phyloP scores from a whole-genome alignment of 2,797 vertebrate genomes.

The Acanthopagrus latus region DNA sequence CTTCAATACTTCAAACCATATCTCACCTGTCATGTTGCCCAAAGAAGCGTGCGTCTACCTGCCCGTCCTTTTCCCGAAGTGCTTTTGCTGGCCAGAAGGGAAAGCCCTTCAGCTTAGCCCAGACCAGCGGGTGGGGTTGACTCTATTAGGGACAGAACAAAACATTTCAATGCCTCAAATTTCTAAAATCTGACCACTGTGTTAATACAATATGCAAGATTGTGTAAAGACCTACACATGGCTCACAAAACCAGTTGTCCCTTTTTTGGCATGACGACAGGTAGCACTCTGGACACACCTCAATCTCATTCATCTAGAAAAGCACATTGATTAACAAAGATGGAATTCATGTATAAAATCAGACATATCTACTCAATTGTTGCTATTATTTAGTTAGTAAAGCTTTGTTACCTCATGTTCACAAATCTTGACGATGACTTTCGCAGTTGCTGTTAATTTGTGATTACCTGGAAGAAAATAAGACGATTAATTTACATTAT shows the following conservation, averaged over 20 bases:
- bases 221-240: slow-evolving; percentile 91
- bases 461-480: slow-evolving; percentile 91
- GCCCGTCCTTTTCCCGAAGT: slow-evolving; percentile 96
- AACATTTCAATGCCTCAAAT: slow-evolving; percentile 4
- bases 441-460: slow-evolving; percentile 98
- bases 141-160: slow-evolving; percentile 84
- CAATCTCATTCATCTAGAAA: slow-evolving; percentile 98
- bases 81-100: slow-evolving; percentile 99
- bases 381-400: not conserved
- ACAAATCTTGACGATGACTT: slow-evolving; percentile 99
- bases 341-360: not conserved
- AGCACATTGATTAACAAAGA: slow-evolving; percentile 40
- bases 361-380: not conserved
- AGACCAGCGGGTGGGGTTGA: slow-evolving; percentile 97
- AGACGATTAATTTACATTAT: slow-evolving; percentile 5
- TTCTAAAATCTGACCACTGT: not conserved
- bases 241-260: slow-evolving; percentile 99
- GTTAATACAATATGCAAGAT: not conserved
- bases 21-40: slow-evolving; percentile 97
- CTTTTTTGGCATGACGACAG: slow-evolving; percentile 99
- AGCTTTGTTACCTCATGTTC: slow-evolving; percentile 93
- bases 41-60: slow-evolving; percentile 98
- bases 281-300: slow-evolving; percentile 99
- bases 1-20: not conserved
- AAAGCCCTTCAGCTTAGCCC: slow-evolving; percentile 99